phyloP scores from a whole-genome alignment of 1,140 invertebrate genomes.

The Drosophila repleta region DNA sequence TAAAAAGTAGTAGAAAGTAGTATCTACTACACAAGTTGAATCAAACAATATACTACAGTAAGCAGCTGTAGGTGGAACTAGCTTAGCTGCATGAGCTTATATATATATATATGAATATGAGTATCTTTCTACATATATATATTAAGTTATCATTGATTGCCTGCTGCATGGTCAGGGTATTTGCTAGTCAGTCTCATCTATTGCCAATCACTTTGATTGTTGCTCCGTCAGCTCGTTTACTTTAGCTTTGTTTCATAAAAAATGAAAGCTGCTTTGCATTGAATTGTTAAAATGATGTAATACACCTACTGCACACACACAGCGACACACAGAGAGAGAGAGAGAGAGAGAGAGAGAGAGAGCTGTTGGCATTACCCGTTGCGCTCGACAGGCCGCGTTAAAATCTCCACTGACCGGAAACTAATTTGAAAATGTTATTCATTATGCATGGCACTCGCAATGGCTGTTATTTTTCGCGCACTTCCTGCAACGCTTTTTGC shows the following conservation, averaged over 20 bases:
- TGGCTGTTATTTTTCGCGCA: constrained; percentile 62
- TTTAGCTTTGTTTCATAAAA: constrained; percentile 8
- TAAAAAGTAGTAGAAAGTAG: no score
- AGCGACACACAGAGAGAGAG: background rate
- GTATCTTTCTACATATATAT: no score
- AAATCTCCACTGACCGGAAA: constrained; percentile 81
- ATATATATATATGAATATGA: no score
- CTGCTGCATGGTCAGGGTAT: background rate
- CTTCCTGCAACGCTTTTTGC: constrained; percentile 61
- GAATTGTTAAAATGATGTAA: constrained; percentile 42
- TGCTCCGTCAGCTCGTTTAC: constrained; percentile 16
- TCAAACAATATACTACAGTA: no score
- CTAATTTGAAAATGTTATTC: constrained; percentile 82
- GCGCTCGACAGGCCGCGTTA: constrained; percentile 68
- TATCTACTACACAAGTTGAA: no score
- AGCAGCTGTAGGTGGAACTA: no score
- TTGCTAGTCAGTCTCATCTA: background rate
- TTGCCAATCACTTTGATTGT: constrained; percentile 41
- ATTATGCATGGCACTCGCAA: constrained; percentile 66
- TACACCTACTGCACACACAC: background rate
- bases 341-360: no score
- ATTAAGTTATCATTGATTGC: no score
- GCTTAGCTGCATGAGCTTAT: no score
- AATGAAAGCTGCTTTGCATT: constrained; percentile 25
- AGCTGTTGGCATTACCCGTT: constrained; percentile 24